phyloP scores from a whole-genome alignment of 2,113 vertebrate genomes.

The Pseudopodoces humilis region DNA sequence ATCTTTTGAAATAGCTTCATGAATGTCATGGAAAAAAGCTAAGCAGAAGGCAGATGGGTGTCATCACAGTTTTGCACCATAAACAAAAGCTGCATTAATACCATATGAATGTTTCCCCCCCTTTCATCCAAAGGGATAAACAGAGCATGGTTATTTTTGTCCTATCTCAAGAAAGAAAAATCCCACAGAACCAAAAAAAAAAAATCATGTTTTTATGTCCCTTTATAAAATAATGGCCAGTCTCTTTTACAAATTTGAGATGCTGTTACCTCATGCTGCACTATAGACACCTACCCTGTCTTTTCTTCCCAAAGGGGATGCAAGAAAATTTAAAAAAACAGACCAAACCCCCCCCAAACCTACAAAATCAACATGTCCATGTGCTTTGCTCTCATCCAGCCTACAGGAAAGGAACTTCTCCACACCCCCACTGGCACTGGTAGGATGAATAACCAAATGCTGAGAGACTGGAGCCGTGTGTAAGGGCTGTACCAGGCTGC shows the following conservation, averaged over 20 bases:
- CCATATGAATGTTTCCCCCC: not conserved
- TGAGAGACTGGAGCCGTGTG: not conserved
- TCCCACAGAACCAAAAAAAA: not conserved
- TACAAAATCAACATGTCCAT: fast-evolving
- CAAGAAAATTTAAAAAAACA: not conserved
- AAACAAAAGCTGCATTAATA: constrained; percentile 64
- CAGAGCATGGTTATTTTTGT: constrained; percentile 26
- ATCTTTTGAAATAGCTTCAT: constrained; percentile 34
- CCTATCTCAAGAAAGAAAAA: not conserved
- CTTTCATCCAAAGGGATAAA: constrained; percentile 25
- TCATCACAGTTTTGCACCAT: constrained; percentile 28
- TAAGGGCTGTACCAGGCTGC: not conserved
- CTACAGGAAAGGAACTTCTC: not conserved
- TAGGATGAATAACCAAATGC: not conserved
- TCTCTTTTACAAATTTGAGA: not conserved
- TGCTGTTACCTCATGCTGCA: not conserved
- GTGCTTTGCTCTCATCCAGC: not conserved
- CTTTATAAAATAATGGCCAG: not conserved
- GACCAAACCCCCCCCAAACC: not conserved
- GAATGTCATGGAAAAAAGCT: constrained; percentile 38
- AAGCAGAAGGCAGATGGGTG: constrained; percentile 50
- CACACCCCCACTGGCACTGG: fast-evolving
- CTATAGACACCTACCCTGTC: not conserved
- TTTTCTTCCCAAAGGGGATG: not conserved
- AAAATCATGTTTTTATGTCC: not conserved